Base-by-base conservation (phyloP, 2,113 vertebrate species). In the Pollimyrus isidori region DNA sequence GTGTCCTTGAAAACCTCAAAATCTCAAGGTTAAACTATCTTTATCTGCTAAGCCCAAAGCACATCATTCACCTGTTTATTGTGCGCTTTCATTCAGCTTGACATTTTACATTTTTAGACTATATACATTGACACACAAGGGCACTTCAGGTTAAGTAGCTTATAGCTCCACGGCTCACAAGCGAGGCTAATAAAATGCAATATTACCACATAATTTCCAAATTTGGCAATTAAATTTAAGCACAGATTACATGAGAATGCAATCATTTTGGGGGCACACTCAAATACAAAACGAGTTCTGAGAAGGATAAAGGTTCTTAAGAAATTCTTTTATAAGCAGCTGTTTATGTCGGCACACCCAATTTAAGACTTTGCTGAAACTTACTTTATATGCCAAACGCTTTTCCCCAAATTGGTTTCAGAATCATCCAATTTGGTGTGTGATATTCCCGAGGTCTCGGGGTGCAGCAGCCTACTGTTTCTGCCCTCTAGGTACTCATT, bases 151-250 rank as follows among this genome's bases (percentile, higher is more conserved):
- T 46, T 45, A 82, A 45, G 39, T 82, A 45, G 35, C 45, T 45
- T 84, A 48, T 21, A 84, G 45, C 45, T 48, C 45, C 39, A 3
- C 23, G 23, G 45, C 42, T 84, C 42, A 42, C 35, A 80, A 80
- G 73, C 0, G 39, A 80, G 15, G 35, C 15, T 35, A 80, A 80
- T 80, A 80, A 80, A 80, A 80, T 42, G 73, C 73, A 80, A 80
- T 80, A 80, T 7, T 42, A n/a, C 73, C 39, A 30, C 39, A 46
- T 45, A 23, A 42, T 84, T 62, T 84, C 80, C 50, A 84, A 62
- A 89, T 85, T 49, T 80, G 17, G 19, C 21, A 89, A 89, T 85
- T n/a, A 42, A 84, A 89, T 85, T 84, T 80, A 85, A 73, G 53
- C 80, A 62, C 17, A 39, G 35, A 30, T 48, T 84, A 30, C 53